Percentiles rank a stretch among this genome's conserved stretches.
These are phyloP conservation scores for Sceloporus undulatus DNA, from an alignment of 2,113 vertebrate genomes.

Conservation along the genomic window DNA sequence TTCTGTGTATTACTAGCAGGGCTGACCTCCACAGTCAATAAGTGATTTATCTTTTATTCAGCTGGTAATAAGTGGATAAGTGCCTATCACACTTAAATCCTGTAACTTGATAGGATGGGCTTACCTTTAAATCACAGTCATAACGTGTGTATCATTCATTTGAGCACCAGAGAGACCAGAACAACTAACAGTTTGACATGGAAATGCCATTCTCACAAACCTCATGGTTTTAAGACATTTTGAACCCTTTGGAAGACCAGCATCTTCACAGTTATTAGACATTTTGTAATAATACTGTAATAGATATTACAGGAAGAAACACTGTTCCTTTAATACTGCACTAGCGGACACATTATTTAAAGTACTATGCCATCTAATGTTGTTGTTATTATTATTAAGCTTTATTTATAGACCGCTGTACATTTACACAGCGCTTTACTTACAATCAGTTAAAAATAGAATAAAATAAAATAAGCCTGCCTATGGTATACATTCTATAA, in stretches of 20 bases:
- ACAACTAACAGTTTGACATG: not conserved
- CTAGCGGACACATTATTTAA: not conserved
- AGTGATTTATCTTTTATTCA: too few relatives aligned
- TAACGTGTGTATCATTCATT: not conserved
- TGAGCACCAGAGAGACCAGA: not conserved
- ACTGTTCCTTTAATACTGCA: not conserved
- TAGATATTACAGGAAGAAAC: not conserved
- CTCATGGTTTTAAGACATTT: not conserved
- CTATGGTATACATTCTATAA: too few relatives aligned
- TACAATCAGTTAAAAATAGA: too few relatives aligned
- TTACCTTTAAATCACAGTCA: not conserved
- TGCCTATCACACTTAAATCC: not conserved
- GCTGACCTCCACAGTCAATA: not conserved
- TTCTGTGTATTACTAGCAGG: too few relatives aligned
- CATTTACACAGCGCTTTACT: too few relatives aligned
- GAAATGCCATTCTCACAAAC: not conserved
- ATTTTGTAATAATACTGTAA: not conserved
- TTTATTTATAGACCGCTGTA: too few relatives aligned
- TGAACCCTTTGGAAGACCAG: not conserved
- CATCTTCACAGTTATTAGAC: not conserved
- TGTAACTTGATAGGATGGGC: not conserved
- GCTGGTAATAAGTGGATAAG: not conserved
- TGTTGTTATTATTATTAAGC: too few relatives aligned
- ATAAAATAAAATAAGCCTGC: too few relatives aligned
- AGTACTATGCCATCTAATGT: too few relatives aligned